These are phyloP conservation scores for Tenthredo scrophulariae DNA, from an alignment of 2,888 invertebrate genomes.

Conservation along the genomic window DNA sequence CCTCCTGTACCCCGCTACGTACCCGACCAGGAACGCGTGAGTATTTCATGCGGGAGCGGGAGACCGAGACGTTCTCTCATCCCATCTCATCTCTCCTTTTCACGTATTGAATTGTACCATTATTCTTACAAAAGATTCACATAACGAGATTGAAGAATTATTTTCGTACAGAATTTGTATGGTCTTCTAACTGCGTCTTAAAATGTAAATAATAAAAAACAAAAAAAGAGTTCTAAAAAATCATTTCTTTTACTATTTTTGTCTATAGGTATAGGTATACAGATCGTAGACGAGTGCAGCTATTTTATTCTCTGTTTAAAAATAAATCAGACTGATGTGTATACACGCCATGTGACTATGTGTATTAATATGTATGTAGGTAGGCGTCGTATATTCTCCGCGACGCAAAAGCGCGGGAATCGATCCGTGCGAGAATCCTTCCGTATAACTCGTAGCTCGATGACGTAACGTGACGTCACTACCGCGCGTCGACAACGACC, in stretches of 20 bases:
- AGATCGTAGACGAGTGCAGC: not conserved
- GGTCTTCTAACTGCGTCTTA: not conserved
- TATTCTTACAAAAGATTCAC: not conserved
- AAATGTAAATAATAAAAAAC: no score
- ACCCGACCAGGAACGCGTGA: not conserved
- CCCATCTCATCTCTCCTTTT: not conserved
- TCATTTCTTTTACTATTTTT: not conserved
- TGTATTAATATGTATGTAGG: not conserved
- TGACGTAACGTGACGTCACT: slow-evolving; percentile 49
- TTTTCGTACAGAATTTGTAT: no score
- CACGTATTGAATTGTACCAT: not conserved
- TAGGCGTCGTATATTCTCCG: not conserved
- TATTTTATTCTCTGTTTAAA: not conserved
- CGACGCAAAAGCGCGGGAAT: slow-evolving; percentile 51
- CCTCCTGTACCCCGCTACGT: not conserved
- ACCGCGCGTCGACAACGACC: slow-evolving; percentile 38
- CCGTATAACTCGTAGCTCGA: slow-evolving; percentile 7
- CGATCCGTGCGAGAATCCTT: slow-evolving; percentile 21
- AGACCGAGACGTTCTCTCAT: not conserved
- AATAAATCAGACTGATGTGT: not conserved
- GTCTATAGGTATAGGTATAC: not conserved
- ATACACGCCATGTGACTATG: not conserved
- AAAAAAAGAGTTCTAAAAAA: not conserved
- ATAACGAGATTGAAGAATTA: no score
- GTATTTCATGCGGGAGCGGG: slow-evolving; percentile 7